phyloP scores from a whole-genome alignment of 2,888 invertebrate species.

The Corbicula japonica region DNA sequence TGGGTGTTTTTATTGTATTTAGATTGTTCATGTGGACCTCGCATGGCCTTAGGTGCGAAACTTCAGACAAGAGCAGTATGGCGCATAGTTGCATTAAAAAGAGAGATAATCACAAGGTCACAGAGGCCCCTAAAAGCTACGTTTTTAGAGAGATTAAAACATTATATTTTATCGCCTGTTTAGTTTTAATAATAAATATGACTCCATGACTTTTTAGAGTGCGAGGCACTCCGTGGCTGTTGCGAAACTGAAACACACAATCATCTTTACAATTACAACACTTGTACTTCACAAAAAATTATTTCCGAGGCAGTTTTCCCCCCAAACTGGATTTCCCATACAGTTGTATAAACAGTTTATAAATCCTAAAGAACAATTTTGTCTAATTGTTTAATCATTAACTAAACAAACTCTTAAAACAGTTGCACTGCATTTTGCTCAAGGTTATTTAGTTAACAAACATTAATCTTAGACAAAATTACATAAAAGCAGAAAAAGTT shows the following conservation, averaged over 20 bases:
- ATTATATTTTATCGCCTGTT: neutral
- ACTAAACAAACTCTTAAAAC: slow-evolving; percentile 19
- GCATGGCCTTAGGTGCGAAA: too few species aligned
- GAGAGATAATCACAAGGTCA: too few species aligned
- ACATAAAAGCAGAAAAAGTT: neutral
- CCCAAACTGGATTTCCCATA: too few species aligned
- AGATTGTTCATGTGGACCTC: too few species aligned
- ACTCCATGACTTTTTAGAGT: neutral
- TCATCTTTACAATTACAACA: neutral
- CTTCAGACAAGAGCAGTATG: too few species aligned
- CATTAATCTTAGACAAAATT: slow-evolving; percentile 28
- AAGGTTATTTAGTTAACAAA: slow-evolving; percentile 7
- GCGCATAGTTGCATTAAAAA: too few species aligned
- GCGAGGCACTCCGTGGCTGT: neutral
- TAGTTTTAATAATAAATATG: neutral
- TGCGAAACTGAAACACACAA: neutral
- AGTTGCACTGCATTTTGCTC: slow-evolving; percentile 6
- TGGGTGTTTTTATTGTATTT: too few species aligned
- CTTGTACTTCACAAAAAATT: neutral
- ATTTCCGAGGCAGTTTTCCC: neutral
- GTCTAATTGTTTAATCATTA: slow-evolving; percentile 28
- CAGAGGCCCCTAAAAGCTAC: too few species aligned
- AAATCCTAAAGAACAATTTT: slow-evolving; percentile 13
- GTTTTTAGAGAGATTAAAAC: neutral
- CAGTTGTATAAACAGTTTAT: slow-evolving; percentile 26